A percentile compares a stretch with the other conserved stretches of the same genome.
phyloP scores from a whole-genome alignment of 1,140 invertebrate species.

The Heliconius himera region DNA sequence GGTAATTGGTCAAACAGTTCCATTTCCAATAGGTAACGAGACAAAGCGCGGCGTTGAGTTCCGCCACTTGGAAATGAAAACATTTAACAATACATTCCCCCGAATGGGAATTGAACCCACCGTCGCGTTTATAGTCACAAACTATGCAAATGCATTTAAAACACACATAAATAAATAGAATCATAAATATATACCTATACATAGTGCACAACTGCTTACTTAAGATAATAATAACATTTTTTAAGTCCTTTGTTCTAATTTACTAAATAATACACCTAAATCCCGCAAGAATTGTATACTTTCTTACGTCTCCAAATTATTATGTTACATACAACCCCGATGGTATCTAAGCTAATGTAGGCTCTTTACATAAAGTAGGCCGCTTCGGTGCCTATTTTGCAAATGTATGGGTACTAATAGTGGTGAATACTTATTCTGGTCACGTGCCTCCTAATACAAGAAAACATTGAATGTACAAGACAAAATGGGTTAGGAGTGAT shows the following conservation, averaged over 20 bases:
- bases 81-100: no score
- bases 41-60: no score
- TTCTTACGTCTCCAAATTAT: conserved; percentile 26
- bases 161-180: no score
- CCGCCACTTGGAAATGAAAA: no score
- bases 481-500: conserved; percentile 42
- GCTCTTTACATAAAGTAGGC: conserved; percentile 41
- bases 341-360: conserved; percentile 40
- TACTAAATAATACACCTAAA: background rate
- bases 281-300: background rate
- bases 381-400: conserved; percentile 36
- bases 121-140: no score
- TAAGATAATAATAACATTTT: background rate
- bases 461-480: conserved; percentile 64
- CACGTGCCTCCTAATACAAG: conserved; percentile 66
- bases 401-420: conserved; percentile 43
- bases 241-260: background rate
- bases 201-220: background rate
- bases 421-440: conserved; percentile 52
- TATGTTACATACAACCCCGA: conserved; percentile 37
- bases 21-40: no score
- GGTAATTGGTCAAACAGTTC: no score
- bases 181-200: background rate
- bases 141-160: no score
- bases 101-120: no score